Evolutionary conservation across 2,113 vertebrate species (phyloP).

Genomic region (Amblyornis subalaris): DNA sequence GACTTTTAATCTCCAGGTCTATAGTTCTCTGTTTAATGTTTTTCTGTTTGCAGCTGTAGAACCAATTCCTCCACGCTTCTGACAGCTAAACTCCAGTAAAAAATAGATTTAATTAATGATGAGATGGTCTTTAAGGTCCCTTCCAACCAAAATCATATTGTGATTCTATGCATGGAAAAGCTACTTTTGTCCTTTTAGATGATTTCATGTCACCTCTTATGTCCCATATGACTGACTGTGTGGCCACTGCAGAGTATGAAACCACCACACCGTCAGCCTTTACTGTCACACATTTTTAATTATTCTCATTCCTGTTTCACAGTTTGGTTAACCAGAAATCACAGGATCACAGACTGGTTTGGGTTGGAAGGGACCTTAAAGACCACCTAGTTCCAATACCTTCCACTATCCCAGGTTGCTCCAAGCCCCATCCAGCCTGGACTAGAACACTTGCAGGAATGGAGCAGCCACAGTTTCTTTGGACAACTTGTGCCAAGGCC

Average conservation of each 20-base stretch:
- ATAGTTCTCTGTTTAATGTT: background rate
- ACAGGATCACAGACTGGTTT: background rate
- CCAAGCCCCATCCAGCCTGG: accelerated
- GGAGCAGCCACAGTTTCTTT: background rate
- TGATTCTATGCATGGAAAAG: background rate
- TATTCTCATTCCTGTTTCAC: background rate
- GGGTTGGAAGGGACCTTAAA: background rate
- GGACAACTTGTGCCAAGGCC: background rate
- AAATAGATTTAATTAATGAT: background rate
- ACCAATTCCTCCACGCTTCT: background rate
- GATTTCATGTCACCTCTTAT: background rate
- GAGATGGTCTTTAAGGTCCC: background rate
- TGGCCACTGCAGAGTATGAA: background rate
- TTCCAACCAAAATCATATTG: background rate
- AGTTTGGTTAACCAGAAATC: background rate
- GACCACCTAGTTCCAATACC: accelerated
- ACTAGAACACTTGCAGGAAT: background rate
- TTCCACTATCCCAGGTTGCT: accelerated
- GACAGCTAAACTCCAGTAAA: background rate
- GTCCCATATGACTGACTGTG: background rate
- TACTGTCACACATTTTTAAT: background rate
- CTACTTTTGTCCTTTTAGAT: background rate
- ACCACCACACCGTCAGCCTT: background rate
- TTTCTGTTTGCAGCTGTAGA: background rate
- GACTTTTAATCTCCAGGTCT: background rate